phyloP scores from a whole-genome alignment of 2,797 vertebrate genomes.

The Emydoidea blandingii region DNA sequence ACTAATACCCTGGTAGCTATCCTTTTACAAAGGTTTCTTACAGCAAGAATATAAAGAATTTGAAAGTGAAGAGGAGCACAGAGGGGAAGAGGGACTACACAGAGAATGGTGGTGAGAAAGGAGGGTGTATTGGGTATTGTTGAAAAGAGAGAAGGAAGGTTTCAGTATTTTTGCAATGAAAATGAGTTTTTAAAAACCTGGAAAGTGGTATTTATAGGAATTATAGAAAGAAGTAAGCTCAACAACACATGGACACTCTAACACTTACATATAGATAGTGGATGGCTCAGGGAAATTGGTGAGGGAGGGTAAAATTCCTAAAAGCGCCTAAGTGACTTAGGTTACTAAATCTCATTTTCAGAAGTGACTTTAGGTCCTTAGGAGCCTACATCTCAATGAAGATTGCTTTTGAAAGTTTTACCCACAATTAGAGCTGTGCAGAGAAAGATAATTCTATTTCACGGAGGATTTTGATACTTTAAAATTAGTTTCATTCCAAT shows the following conservation, averaged over 20 bases:
- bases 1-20: neutral
- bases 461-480: neutral
- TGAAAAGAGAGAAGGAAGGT: neutral
- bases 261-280: neutral
- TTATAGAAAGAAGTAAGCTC: neutral
- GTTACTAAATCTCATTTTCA: neutral
- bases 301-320: neutral
- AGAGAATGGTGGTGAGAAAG: neutral
- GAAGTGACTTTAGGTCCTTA: neutral
- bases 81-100: neutral
- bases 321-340: neutral
- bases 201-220: neutral
- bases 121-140: neutral
- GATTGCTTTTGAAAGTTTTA: neutral
- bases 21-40: neutral
- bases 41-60: neutral
- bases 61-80: neutral
- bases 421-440: neutral
- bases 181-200: neutral
- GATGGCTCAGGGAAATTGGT: neutral
- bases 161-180: neutral
- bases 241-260: neutral
- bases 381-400: neutral
- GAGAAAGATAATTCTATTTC: neutral
- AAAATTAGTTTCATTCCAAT: neutral